These are phyloP conservation scores for Hetaerina americana DNA, from an alignment of 1,140 invertebrate genomes.

Conservation along the genomic window DNA sequence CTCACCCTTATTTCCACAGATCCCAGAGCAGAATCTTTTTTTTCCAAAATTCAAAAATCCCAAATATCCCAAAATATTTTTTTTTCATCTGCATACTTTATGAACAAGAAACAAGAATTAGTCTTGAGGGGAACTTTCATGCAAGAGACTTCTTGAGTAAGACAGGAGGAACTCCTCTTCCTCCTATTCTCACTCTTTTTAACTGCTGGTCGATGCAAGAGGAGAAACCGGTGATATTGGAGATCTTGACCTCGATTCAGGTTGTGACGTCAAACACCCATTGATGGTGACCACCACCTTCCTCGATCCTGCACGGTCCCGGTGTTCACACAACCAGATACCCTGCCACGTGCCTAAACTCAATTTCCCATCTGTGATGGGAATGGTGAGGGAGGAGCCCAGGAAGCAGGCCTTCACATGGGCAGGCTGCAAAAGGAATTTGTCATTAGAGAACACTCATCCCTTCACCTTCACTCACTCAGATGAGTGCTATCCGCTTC, in stretches of 20 bases:
- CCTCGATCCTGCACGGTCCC: constrained; percentile 84
- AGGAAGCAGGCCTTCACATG: constrained; percentile 94
- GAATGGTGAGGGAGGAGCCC: constrained; percentile 87
- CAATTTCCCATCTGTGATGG: constrained; percentile 88
- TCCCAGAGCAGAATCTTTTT: not conserved
- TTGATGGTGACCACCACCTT: constrained; percentile 85
- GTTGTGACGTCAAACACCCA: constrained; percentile 71
- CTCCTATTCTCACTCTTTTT: constrained; percentile 26
- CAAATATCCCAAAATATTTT: no score
- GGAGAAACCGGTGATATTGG: constrained; percentile 69
- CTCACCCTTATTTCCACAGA: not conserved
- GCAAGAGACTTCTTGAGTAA: not conserved
- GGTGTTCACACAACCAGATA: constrained; percentile 94
- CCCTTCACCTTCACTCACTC: no score
- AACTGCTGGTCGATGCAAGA: constrained; percentile 80
- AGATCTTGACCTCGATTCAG: constrained; percentile 63
- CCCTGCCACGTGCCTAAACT: constrained; percentile 95
- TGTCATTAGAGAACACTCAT: no score
- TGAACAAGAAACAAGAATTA: not conserved
- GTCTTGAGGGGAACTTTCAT: not conserved
- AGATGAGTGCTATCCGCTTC: no score
- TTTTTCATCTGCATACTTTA: no score
- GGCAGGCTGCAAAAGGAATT: no score
- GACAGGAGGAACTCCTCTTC: not conserved
- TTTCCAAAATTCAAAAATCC: not conserved